phyloP scores from a whole-genome alignment of 1,140 invertebrate genomes.

The Meloidogyne hapla region DNA sequence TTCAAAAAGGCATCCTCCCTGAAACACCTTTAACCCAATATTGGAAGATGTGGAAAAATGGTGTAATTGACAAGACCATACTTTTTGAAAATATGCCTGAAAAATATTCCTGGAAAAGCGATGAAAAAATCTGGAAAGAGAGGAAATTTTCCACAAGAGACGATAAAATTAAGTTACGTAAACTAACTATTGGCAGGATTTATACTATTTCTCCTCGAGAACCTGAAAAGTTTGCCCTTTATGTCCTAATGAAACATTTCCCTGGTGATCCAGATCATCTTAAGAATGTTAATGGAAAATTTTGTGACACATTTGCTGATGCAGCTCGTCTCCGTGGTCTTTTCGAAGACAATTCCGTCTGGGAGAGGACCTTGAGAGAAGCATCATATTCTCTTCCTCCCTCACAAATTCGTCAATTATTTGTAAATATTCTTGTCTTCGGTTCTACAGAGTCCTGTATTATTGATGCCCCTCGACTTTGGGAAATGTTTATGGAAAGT shows the following conservation, averaged over 20 bases:
- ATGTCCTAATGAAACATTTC: not conserved
- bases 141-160: not conserved
- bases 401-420: not conserved
- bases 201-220: not conserved
- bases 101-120: not conserved
- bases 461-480: not conserved
- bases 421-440: not conserved
- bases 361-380: not conserved
- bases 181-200: conserved; percentile 1
- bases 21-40: not conserved
- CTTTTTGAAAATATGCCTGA: not conserved
- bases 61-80: too few species aligned
- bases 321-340: not conserved
- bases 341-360: not conserved
- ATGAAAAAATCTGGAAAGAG: not conserved
- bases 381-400: not conserved
- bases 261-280: not conserved
- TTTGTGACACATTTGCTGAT: not conserved
- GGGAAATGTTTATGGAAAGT: not conserved
- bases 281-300: not conserved
- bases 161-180: not conserved
- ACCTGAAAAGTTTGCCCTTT: not conserved
- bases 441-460: not conserved
- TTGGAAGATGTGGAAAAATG: too few species aligned
- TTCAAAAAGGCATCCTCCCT: not conserved